Percentiles rank a stretch among this genome's conserved stretches.
Conservation (phyloP, 1,140 invertebrate species). For the Lutraria rhynchaena region DNA sequence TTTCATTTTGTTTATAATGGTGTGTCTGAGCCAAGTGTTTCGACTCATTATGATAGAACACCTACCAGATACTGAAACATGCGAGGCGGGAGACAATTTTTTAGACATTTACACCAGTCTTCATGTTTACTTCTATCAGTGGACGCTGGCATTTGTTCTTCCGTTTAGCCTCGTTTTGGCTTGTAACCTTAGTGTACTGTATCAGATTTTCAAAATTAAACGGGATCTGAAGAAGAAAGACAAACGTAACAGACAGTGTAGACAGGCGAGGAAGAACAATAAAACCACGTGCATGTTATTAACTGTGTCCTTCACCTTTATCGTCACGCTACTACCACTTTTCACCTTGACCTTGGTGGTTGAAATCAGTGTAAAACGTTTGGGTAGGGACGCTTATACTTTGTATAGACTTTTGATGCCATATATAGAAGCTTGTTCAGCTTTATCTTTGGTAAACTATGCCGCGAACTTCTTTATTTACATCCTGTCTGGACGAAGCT, state of each 20-base stretch:
- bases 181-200: constrained; percentile 74
- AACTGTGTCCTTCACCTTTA: constrained; percentile 75
- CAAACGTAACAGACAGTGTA: constrained; percentile 11
- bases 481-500: constrained; percentile 74
- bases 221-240: constrained; percentile 55
- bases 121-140: constrained; percentile 49
- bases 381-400: neutral
- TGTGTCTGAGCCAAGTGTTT: constrained; percentile 45
- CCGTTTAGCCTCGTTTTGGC: constrained; percentile 39
- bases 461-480: constrained; percentile 78
- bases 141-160: constrained; percentile 46
- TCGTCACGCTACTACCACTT: constrained; percentile 73
- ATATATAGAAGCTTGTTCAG: constrained; percentile 63
- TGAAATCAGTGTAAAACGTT: constrained; percentile 45
- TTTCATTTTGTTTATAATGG: constrained; percentile 62
- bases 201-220: constrained; percentile 69
- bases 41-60: constrained; percentile 47
- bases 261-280: constrained; percentile 62
- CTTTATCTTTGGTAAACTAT: constrained; percentile 74
- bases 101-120: constrained; percentile 33
- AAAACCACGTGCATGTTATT: constrained; percentile 79
- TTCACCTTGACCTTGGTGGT: constrained; percentile 69
- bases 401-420: constrained; percentile 63
- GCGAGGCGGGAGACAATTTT: constrained; percentile 31
- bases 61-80: neutral